Evolutionary conservation across 2,113 vertebrate species (phyloP).

Genomic region (Ariopsis seemanni): DNA sequence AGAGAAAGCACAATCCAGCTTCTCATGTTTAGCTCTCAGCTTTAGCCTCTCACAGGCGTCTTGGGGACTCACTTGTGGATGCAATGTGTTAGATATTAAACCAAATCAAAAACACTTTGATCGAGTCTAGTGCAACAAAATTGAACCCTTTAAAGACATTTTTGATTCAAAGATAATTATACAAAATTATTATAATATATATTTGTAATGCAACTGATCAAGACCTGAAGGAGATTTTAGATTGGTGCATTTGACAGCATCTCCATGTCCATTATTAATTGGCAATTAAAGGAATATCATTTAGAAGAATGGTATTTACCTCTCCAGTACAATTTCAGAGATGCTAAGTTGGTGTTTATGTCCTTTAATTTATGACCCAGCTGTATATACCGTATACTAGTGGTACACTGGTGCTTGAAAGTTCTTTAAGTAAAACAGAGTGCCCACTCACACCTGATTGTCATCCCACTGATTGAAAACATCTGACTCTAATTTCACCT

Average conservation of each 20-base stretch:
- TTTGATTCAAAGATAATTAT: no score
- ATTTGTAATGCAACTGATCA: background rate
- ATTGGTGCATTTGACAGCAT: background rate
- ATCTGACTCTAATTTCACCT: no score
- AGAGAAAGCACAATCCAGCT: conserved; percentile 35
- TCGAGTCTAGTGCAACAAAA: background rate
- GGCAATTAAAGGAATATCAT: background rate
- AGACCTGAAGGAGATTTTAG: background rate
- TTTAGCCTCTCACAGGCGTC: conserved; percentile 29
- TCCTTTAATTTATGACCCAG: background rate
- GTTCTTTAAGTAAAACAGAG: no score
- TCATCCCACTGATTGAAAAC: no score
- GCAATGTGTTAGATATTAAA: conserved; percentile 37
- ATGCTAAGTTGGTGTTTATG: background rate
- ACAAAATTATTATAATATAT: background rate
- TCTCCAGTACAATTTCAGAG: background rate
- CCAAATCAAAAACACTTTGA: background rate
- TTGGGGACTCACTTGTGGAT: conserved; percentile 19
- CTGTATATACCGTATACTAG: background rate
- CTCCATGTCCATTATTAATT: no score
- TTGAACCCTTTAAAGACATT: background rate
- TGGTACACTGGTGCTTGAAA: no score
- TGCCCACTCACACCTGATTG: no score
- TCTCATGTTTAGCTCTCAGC: conserved; percentile 18
- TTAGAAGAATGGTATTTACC: background rate